These are phyloP conservation scores for Ophion obscuratus DNA, from an alignment of 2,888 invertebrate species.

Conservation along the genomic window DNA sequence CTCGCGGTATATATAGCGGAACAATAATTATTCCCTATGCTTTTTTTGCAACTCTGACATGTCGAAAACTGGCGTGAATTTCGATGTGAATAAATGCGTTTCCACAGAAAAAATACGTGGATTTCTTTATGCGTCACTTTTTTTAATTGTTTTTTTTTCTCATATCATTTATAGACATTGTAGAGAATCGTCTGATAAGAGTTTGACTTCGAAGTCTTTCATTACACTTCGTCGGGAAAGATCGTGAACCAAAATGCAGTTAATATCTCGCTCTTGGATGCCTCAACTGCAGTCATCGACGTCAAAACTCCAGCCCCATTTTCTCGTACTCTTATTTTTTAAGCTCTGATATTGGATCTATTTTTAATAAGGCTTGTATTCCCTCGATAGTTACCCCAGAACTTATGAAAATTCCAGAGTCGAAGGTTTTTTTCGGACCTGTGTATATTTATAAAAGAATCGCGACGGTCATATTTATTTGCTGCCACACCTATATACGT, in stretches of 20 bases:
- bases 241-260: no score
- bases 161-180: background rate
- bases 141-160: background rate
- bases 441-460: background rate
- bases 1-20: background rate
- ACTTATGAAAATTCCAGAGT: no score
- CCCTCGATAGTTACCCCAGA: no score
- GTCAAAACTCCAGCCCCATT: no score
- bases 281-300: no score
- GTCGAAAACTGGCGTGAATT: background rate
- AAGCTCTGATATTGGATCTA: no score
- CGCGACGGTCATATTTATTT: background rate
- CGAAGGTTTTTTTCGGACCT: no score
- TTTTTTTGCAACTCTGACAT: background rate
- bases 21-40: background rate
- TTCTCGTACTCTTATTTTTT: no score
- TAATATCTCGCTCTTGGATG: no score
- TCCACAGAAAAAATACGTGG: background rate
- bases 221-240: background rate
- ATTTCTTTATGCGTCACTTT: background rate
- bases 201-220: background rate
- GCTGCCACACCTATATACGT: background rate
- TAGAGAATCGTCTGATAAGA: background rate
- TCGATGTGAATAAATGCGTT: background rate
- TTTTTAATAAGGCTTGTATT: no score